Evolutionary conservation across 2,113 vertebrate species (phyloP).

Genomic region (Rhombomys opimus): DNA sequence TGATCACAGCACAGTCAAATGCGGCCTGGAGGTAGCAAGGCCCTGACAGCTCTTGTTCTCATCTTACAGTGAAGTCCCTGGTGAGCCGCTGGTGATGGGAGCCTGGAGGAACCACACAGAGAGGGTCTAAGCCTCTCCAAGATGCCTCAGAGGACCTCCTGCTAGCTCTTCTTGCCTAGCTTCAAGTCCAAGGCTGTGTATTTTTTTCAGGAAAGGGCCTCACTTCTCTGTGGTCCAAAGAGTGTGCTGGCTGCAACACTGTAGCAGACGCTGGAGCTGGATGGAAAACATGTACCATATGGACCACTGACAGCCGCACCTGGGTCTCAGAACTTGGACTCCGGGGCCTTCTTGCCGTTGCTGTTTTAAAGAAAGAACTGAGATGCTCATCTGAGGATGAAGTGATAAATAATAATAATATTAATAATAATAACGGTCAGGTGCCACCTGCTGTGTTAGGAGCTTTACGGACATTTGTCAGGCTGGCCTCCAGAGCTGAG

Average conservation of each 20-base stretch:
- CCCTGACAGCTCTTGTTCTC: slow-evolving; percentile 65
- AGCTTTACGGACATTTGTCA: neutral
- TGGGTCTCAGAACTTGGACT: slow-evolving; percentile 43
- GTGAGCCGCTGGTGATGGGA: slow-evolving; percentile 57
- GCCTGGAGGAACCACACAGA: slow-evolving; percentile 54
- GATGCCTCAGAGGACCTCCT: slow-evolving; percentile 42
- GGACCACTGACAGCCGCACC: neutral
- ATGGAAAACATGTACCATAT: neutral
- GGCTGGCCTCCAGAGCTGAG: neutral
- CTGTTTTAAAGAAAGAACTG: slow-evolving; percentile 56
- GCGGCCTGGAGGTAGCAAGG: neutral
- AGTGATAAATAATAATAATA: slow-evolving; percentile 66
- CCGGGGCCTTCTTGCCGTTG: neutral
- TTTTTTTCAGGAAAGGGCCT: slow-evolving; percentile 60
- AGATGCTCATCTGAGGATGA: slow-evolving; percentile 12
- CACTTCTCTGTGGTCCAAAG: neutral
- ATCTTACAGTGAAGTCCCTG: slow-evolving; percentile 79
- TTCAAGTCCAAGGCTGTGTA: neutral
- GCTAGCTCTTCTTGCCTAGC: slow-evolving; percentile 61
- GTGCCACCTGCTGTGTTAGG: neutral
- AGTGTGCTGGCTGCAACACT: slow-evolving; percentile 56
- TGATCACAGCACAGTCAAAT: fast-evolving
- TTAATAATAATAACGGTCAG: slow-evolving; percentile 68
- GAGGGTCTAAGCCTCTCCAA: slow-evolving; percentile 46
- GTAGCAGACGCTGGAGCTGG: slow-evolving; percentile 17